These are phyloP conservation scores for Acanthurus tractus DNA, from an alignment of 2,797 vertebrate genomes.

Conservation along the genomic window DNA sequence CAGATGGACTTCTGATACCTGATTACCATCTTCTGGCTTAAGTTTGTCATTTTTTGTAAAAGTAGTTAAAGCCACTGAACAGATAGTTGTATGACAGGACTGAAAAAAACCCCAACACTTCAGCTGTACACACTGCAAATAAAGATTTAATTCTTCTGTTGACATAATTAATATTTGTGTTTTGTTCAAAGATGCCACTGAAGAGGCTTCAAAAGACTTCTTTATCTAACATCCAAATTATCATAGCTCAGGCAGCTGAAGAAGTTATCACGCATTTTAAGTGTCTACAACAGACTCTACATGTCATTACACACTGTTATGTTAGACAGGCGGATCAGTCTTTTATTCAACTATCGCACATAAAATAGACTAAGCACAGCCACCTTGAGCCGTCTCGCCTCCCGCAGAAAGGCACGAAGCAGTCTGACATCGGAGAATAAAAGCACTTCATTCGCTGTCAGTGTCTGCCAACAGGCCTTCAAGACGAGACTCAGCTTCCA, in stretches of 20 bases:
- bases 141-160: constrained; percentile 12
- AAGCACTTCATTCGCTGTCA: constrained; percentile 52
- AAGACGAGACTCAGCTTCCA: constrained; percentile 39
- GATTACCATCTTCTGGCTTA: constrained; percentile 68
- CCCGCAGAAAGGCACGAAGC: constrained; percentile 32
- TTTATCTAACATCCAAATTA: constrained; percentile 38
- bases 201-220: constrained; percentile 28
- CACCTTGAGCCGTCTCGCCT: constrained; percentile 61
- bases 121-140: constrained; percentile 9
- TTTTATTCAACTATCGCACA: constrained; percentile 47
- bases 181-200: constrained; percentile 35
- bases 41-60: constrained; percentile 46
- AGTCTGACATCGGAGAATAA: constrained; percentile 44
- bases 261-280: constrained; percentile 10
- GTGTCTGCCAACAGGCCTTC: constrained; percentile 40
- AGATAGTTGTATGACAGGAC: neutral
- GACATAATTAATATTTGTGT: constrained; percentile 14
- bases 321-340: constrained; percentile 35
- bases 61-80: neutral
- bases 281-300: constrained; percentile 34
- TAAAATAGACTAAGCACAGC: constrained; percentile 47
- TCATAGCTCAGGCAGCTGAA: constrained; percentile 17
- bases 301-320: constrained; percentile 46
- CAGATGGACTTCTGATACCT: constrained; percentile 47
- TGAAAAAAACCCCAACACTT: constrained; percentile 12